Base-by-base conservation (phyloP, 2,888 invertebrate species). In the Epinotia ramella region DNA sequence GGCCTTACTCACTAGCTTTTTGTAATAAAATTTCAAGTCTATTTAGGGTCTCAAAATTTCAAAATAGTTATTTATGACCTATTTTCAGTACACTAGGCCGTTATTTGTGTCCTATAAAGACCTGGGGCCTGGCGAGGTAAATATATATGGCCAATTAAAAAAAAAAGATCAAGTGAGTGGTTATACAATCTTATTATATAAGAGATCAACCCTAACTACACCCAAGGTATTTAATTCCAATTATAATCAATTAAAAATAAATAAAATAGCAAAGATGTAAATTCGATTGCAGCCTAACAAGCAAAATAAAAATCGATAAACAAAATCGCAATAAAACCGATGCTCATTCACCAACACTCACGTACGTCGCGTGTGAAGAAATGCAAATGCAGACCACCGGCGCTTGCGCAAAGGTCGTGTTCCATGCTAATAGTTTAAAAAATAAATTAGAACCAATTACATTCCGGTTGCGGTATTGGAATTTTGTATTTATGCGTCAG, bases 301-400 rank as follows among this genome's bases (percentile, higher is more conserved):
- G 59, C 60, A 46, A 28, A n/a, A 16, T 68, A 69, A 60, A 69
- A 69, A 64, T 73, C 73, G 73, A 73, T 73, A 68, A 68, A 59
- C 24, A 69, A 57, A 67, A 67, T 69, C 59, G 33, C 64, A 46
- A 74, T 74, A 60, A 70, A 70, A 65, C 49, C 74, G 28, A 57
- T 64, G 24, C 28, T 28, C 33, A 53, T 53, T 66, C 56, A 24
- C n/a, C 64, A 65, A 56, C 33, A 18, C 13, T 13, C 66, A 64
- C 70, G 60, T 69, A 60, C 75, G 46, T 86, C 80, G 86, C 86
- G 86, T 86, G 86, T 78, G 76, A 73, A 70, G 76, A 78, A 78
- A 86, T 86, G 86, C 84, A 79, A 86, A 86, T 86, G 57, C 77
- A 63, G 85, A 84, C 86, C 86, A 86, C 86, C 86, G 80, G 77